A percentile compares a stretch with the other conserved stretches of the same genome.
These are phyloP conservation scores for Acanthopleura granulata DNA, from an alignment of 2,888 invertebrate species.

Conservation along the genomic window DNA sequence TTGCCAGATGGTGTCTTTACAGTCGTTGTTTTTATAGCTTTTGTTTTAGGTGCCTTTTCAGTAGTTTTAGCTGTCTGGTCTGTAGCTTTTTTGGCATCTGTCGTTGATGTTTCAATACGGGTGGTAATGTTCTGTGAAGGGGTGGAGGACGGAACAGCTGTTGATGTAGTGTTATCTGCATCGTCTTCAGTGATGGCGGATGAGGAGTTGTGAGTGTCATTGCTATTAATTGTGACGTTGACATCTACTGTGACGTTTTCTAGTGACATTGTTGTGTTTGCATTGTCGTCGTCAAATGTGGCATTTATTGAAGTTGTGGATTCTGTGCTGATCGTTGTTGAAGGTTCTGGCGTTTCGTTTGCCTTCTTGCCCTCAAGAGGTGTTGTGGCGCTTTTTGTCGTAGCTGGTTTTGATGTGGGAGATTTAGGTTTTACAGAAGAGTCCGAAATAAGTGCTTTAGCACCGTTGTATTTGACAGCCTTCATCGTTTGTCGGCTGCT, in stretches of 20 bases:
- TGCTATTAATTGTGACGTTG: neutral
- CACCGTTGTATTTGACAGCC: conserved; percentile 13
- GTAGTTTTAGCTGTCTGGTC: neutral
- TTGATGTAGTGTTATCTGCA: neutral
- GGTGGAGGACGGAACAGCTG: neutral
- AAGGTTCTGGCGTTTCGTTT: neutral
- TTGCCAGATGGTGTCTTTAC: neutral
- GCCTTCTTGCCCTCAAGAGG: neutral
- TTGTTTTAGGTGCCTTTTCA: neutral
- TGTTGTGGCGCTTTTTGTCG: neutral
- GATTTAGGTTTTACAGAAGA: neutral
- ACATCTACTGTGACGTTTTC: neutral
- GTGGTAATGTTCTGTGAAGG: neutral
- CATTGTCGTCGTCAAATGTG: neutral
- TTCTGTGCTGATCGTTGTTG: neutral
- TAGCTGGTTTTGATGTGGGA: neutral
- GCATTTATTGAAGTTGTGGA: neutral
- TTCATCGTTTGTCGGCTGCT: conserved; percentile 3
- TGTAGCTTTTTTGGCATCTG: neutral
- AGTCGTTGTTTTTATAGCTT: neutral
- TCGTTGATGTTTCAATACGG: neutral
- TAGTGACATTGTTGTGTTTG: neutral
- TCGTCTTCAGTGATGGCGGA: neutral
- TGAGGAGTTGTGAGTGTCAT: neutral
- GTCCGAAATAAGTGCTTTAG: neutral